A percentile compares a stretch with the other conserved stretches of the same genome.
phyloP scores from a whole-genome alignment of 2,113 vertebrate species.

The Colinus virginianus region DNA sequence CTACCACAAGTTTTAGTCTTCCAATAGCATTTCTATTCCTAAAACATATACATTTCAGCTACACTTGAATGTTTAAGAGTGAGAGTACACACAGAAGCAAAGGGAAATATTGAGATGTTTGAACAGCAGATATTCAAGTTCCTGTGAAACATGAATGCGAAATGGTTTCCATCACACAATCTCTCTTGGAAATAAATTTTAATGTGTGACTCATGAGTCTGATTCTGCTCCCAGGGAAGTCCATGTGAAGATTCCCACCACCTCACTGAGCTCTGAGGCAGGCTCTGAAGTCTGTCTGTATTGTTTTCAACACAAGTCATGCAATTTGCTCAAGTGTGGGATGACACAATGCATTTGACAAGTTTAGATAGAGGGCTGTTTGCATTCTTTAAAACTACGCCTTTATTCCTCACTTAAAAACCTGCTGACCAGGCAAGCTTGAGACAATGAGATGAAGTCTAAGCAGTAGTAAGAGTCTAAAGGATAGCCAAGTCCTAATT shows the following conservation, averaged over 20 bases:
- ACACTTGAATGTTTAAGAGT: background rate
- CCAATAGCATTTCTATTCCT: background rate
- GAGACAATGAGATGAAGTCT: conserved; percentile 33
- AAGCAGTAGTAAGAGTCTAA: conserved; percentile 41
- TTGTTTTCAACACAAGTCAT: background rate
- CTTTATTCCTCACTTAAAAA: background rate
- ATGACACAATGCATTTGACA: background rate
- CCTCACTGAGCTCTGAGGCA: background rate
- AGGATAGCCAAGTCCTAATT: conserved; percentile 56
- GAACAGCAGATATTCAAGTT: conserved; percentile 43
- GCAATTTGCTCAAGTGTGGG: background rate
- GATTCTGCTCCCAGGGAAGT: background rate
- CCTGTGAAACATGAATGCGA: background rate
- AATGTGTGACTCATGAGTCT: background rate
- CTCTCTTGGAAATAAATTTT: conserved; percentile 29
- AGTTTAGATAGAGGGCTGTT: background rate
- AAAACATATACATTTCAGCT: background rate
- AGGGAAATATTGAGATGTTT: background rate
- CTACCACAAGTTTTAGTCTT: background rate
- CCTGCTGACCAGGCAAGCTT: background rate
- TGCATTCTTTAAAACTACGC: background rate
- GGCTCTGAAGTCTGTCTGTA: background rate
- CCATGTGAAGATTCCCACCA: background rate
- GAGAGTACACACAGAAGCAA: conserved; percentile 29
- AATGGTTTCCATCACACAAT: background rate